Evolutionary conservation across 2,888 invertebrate species (phyloP).

Genomic region (Lasioglossum lativentre): DNA sequence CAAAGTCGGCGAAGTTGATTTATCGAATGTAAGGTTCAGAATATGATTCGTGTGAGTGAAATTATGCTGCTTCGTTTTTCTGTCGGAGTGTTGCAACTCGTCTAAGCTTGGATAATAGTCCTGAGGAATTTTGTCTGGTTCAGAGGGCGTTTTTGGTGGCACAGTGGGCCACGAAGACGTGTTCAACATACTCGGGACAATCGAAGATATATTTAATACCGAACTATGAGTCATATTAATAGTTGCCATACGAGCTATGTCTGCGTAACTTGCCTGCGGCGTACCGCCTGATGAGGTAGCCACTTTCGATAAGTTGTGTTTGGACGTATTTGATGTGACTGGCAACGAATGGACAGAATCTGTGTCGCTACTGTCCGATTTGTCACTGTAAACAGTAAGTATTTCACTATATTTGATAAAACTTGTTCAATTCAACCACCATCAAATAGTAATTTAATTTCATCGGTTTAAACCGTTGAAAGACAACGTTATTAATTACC

Average conservation of each 20-base stretch:
- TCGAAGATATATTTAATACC: constrained; percentile 78
- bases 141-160: constrained; percentile 75
- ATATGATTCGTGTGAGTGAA: constrained; percentile 78
- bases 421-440: background rate
- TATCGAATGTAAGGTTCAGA: constrained; percentile 79
- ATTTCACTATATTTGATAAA: constrained; percentile 8
- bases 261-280: constrained; percentile 91
- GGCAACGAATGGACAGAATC: constrained; percentile 95
- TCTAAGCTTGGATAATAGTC: constrained; percentile 83
- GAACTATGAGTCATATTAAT: constrained; percentile 80
- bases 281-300: constrained; percentile 83
- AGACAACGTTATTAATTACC: constrained; percentile 69
- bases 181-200: constrained; percentile 77
- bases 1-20: constrained; percentile 78
- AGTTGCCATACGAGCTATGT: constrained; percentile 89
- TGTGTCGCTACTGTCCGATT: constrained; percentile 93
- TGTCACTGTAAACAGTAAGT: constrained; percentile 86
- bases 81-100: constrained; percentile 79
- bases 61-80: constrained; percentile 79
- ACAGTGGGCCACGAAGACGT: constrained; percentile 79
- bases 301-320: constrained; percentile 80
- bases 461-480: background rate
- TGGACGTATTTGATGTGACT: constrained; percentile 85
- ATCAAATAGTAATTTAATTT: background rate
- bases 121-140: constrained; percentile 81